Base-by-base conservation (phyloP, 2,113 vertebrate species). In the Theropithecus gelada region DNA sequence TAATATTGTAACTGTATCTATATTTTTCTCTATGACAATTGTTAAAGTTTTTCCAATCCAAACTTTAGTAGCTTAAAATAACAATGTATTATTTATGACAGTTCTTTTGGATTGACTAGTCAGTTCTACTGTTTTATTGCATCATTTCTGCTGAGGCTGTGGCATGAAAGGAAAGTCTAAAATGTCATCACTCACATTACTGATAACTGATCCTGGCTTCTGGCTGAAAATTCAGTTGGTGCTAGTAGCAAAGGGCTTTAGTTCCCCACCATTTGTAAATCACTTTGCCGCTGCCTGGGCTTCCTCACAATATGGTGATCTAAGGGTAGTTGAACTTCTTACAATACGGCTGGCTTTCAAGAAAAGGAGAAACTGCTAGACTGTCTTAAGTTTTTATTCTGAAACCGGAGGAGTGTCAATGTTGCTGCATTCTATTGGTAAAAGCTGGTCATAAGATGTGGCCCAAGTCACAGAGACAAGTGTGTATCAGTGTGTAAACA, bases 281-380 rank as follows among this genome's bases (percentile, higher is more conserved):
- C 2, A 57, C 22, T 64, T 0, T 3, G 7, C 4, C 2, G 8
- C 3, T 61, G 27, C 40, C 22, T 22, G n/a, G 3, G 32, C 23
- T 48, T 85, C 14, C 18, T 89, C 84, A 45, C 25, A 70, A 59
- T 18, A 11, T 61, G 23, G 40, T 18, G 35, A 22, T 32, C 22
- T 78, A 70, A 23, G 38, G 13, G 64, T 43, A 27, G 35, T 6
- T 38, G 16, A 40, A 48, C 32, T 59, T 80, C 27, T 73, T 76
- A 59, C 0, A 43, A 64, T 3, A 20, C 55, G 38, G 12, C 32
- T 86, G 61, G 38, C 16, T 76, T 76, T 90, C 27, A 70, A 82
- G 10, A 20, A 82, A 90, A 27, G 40, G 14, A 86, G 27, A 90
- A 48, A 55, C 64, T 48, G 9, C 10, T 61, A 40, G 30, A 9